Evolutionary conservation across 2,113 vertebrate species (phyloP), one percentile per base, ranked within the genome.

Genomic region (Catagonus wagneri): DNA sequence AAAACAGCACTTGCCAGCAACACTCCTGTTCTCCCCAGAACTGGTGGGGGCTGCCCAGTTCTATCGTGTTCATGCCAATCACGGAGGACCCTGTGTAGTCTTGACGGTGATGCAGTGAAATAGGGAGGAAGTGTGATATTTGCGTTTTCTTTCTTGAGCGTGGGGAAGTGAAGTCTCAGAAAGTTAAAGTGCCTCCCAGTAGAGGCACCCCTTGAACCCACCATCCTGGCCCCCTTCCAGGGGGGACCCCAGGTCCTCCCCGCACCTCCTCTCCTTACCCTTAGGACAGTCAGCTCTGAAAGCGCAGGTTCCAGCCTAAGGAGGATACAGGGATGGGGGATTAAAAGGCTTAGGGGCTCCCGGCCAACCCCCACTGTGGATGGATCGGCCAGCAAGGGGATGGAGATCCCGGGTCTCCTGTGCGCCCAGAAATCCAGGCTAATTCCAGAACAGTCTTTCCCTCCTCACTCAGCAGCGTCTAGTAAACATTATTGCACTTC

Each of bases 401-500:
- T 52, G 10, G 50, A 80, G 32, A 23, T 11, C 20, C 92, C 90
- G 69, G 97, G 97, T 98, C 56, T 68, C 97, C 97, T 76, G 90
- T 61, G 95, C 97, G 97, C 95, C 95, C 94, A 98, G 96, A 98
- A 97, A 96, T 95, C 95, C 96, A 97, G 94, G 95, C 97, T 98
- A 97, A 98, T 98, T 98, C 97, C 98, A 97, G 98, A 98, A 97
- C 95, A 98, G 93, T 97, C 97, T 96, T 96, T 98, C 92, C 90
- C 96, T 98, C 97, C 97, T 97, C 97, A 97, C 95, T 95, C 97
- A 97, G 96, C 97, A 97, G 90, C 95, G 97, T 97, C 97, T 98
- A 97, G 96, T 98, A 98, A 79, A 97, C 97, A 96, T 97, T 97
- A 96, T 92, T 97, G 96, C 95, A 97, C 97, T 97, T 97, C 97